Conservation (phyloP, 1,140 invertebrate species). For the Galleria mellonella region DNA sequence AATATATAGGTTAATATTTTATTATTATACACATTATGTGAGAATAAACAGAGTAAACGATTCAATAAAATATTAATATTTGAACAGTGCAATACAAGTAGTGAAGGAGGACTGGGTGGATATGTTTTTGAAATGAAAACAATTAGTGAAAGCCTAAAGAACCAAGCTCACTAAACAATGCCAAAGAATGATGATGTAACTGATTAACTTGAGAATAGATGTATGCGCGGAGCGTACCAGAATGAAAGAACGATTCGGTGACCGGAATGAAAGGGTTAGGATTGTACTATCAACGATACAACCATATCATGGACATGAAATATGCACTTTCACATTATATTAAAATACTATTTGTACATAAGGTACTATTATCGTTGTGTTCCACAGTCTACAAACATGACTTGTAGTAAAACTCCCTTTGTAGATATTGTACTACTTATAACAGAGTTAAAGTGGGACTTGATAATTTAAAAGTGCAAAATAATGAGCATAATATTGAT, state of each 20-base stretch:
- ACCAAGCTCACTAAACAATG: conserved; percentile 68
- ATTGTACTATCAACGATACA: conserved; percentile 20
- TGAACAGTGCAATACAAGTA: conserved; percentile 48
- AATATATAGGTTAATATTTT: conserved; percentile 19
- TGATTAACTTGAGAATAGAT: conserved; percentile 20
- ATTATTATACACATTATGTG: conserved; percentile 1
- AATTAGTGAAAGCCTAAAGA: conserved; percentile 38
- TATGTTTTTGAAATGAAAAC: conserved; percentile 21
- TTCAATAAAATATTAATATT: conserved; percentile 13
- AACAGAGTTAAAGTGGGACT: conserved; percentile 43
- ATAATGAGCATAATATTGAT: conserved; percentile 54
- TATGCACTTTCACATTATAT: conserved; percentile 12
- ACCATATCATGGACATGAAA: conserved; percentile 24
- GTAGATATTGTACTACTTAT: conserved; percentile 48
- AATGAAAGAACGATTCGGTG: conserved; percentile 26
- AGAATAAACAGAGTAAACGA: conserved; percentile 2
- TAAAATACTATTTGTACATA: conserved; percentile 18
- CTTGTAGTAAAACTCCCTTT: conserved; percentile 38
- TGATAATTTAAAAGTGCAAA: conserved; percentile 39
- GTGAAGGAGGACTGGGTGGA: conserved; percentile 21
- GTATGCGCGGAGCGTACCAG: conserved; percentile 27
- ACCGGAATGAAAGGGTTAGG: conserved; percentile 35
- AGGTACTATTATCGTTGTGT: conserved; percentile 14
- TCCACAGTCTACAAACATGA: conserved; percentile 25
- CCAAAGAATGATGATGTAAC: conserved; percentile 62